phyloP scores from a whole-genome alignment of 1,140 invertebrate genomes.

The Eciton burchellii region DNA sequence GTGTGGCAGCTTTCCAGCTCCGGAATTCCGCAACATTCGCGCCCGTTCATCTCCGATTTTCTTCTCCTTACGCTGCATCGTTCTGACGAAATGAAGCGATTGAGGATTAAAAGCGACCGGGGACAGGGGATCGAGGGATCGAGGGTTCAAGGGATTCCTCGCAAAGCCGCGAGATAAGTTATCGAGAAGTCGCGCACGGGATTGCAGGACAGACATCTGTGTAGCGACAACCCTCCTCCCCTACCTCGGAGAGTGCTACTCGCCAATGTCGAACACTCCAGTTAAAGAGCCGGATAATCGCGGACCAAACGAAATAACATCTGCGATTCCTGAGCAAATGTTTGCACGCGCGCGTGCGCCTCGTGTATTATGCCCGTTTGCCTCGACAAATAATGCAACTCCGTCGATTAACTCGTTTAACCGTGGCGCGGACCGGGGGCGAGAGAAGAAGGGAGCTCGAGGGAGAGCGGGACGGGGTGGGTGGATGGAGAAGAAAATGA shows the following conservation, averaged over 20 bases:
- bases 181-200: neutral
- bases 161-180: neutral
- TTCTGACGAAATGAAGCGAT: neutral
- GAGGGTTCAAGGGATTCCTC: too few relatives aligned
- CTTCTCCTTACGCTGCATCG: neutral
- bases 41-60: neutral
- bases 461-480: too few relatives aligned
- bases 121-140: neutral
- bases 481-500: neutral
- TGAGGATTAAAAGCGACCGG: neutral
- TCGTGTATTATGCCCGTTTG: constrained; percentile 73
- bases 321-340: constrained; percentile 69
- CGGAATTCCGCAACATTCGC: neutral
- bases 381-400: constrained; percentile 81
- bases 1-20: neutral
- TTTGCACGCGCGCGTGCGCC: constrained; percentile 68
- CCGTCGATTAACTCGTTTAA: constrained; percentile 74
- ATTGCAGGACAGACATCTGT: constrained; percentile 44
- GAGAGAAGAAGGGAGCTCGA: constrained; percentile 1
- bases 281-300: constrained; percentile 69
- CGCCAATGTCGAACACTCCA: constrained; percentile 35
- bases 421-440: constrained; percentile 35
- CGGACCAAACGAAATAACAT: constrained; percentile 53
- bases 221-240: constrained; percentile 54
- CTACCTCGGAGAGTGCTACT: constrained; percentile 58